phyloP scores from a whole-genome alignment of 2,113 vertebrate species.

The Oreamnos americanus region DNA sequence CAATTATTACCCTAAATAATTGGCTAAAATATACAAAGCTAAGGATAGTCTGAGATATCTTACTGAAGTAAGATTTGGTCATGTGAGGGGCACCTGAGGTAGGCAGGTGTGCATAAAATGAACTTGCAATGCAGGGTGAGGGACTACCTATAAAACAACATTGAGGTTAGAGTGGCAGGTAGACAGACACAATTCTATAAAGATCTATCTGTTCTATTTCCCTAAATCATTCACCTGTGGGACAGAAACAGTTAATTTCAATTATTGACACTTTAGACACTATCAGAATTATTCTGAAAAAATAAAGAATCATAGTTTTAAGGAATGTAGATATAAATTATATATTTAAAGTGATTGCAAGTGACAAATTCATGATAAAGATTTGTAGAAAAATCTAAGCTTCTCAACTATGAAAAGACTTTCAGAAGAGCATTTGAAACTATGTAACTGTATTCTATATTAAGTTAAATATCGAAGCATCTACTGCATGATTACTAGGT shows the following conservation, averaged over 20 bases:
- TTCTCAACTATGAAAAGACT: neutral
- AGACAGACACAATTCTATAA: neutral
- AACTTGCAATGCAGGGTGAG: neutral
- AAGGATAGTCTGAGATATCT: accelerated
- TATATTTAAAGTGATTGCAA: neutral
- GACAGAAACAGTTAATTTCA: neutral
- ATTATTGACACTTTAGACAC: neutral
- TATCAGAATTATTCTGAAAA: neutral
- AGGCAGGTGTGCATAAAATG: neutral
- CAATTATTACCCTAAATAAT: neutral
- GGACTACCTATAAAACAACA: neutral
- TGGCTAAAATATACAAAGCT: neutral
- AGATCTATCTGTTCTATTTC: accelerated
- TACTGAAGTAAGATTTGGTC: neutral
- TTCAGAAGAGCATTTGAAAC: neutral
- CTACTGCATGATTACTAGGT: accelerated
- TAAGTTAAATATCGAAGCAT: neutral
- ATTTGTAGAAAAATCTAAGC: neutral
- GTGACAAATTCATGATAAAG: neutral
- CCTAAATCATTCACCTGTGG: neutral
- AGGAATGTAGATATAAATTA: neutral
- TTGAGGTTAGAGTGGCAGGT: neutral
- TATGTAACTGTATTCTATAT: neutral
- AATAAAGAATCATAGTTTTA: neutral
- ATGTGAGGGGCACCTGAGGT: neutral